These are phyloP conservation scores for Ooceraea biroi DNA, from an alignment of 1,140 invertebrate genomes.

Conservation along the genomic window DNA sequence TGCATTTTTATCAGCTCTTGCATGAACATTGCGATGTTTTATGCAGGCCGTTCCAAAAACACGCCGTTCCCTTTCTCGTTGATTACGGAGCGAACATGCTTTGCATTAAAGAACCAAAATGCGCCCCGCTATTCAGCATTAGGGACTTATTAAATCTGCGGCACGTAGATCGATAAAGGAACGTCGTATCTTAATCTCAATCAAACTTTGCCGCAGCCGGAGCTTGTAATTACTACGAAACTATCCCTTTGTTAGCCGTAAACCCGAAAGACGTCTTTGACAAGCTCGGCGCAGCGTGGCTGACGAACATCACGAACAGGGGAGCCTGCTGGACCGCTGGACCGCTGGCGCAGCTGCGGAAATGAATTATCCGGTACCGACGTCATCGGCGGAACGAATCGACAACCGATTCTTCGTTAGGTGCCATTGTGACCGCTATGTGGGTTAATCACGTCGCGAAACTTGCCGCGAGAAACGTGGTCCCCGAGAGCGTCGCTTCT, in stretches of 20 bases:
- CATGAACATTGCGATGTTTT: background rate
- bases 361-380: constrained; percentile 41
- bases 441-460: constrained; percentile 50
- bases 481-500: too few species aligned
- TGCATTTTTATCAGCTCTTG: constrained; percentile 15
- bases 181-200: too few species aligned
- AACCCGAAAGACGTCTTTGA: background rate
- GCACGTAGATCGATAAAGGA: too few species aligned
- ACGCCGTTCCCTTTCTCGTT: background rate
- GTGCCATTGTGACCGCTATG: constrained; percentile 35
- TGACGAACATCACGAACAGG: constrained; percentile 29
- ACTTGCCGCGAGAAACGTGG: constrained; percentile 19
- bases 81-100: too few species aligned
- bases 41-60: background rate
- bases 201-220: too few species aligned
- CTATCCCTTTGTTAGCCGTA: background rate
- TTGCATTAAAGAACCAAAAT: too few species aligned
- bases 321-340: background rate
- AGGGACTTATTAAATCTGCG: too few species aligned
- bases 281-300: background rate
- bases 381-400: constrained; percentile 24
- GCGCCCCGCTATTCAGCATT: too few species aligned
- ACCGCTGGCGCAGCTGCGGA: background rate
- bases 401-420: constrained; percentile 49
- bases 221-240: background rate